A percentile compares a stretch with the other conserved stretches of the same genome.
Conservation (phyloP, 2,797 vertebrate species). For the Calcarius lapponicus region DNA sequence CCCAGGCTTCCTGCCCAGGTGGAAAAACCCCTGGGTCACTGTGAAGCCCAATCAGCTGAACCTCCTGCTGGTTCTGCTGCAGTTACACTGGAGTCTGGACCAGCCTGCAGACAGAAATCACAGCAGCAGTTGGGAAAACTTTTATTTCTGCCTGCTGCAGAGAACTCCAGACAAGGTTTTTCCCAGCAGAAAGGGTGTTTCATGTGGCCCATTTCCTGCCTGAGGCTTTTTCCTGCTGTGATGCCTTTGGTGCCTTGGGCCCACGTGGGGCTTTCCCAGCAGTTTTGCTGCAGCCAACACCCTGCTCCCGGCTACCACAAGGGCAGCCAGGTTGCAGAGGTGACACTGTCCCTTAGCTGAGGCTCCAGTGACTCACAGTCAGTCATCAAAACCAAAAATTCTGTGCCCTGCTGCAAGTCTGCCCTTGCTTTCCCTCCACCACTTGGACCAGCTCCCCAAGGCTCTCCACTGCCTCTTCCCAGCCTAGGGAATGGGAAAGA, state of each 20-base stretch:
- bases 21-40: neutral
- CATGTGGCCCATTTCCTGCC: neutral
- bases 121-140: neutral
- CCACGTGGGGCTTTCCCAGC: fast-evolving
- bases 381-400: neutral
- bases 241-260: neutral
- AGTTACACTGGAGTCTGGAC: neutral
- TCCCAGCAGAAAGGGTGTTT: neutral
- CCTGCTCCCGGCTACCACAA: neutral
- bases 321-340: neutral
- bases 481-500: neutral
- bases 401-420: neutral
- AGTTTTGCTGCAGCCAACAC: neutral
- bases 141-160: neutral
- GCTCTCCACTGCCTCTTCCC: neutral
- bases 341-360: neutral
- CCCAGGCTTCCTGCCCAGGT: neutral
- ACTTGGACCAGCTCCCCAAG: neutral
- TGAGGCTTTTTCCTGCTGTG: fast-evolving
- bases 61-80: neutral
- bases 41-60: neutral
- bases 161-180: neutral
- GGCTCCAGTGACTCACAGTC: neutral
- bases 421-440: neutral
- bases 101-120: neutral